Percentiles rank a stretch among this genome's conserved stretches.
Conservation (phyloP, 2,797 vertebrate genomes). For the Cacajao melanocephalus region DNA sequence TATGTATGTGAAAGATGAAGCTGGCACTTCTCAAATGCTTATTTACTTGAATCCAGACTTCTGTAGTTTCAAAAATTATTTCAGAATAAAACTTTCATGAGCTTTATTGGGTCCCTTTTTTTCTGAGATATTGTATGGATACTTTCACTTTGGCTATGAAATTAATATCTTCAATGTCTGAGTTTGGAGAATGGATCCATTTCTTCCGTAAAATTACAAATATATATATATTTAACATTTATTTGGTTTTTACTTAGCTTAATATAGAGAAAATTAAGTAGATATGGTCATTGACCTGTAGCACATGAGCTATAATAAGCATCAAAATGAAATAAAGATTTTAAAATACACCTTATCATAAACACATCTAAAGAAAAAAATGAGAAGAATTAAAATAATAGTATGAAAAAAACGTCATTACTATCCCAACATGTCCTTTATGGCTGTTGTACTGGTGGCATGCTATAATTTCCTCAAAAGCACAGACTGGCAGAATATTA, state of each 20-base stretch:
- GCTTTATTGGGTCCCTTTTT: not conserved
- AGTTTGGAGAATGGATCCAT: not conserved
- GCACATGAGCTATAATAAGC: constrained; percentile 1
- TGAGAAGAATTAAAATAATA: not conserved
- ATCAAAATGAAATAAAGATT: constrained; percentile 28
- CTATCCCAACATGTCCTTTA: not conserved
- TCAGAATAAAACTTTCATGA: not conserved
- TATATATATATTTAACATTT: not conserved
- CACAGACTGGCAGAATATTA: not conserved
- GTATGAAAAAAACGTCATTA: not conserved
- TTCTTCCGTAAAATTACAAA: constrained; percentile 45
- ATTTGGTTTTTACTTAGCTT: constrained; percentile 36
- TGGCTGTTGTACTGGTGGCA: not conserved
- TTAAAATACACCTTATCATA: constrained; percentile 14
- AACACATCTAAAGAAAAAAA: constrained; percentile 10
- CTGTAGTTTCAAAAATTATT: not conserved
- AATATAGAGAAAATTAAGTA: constrained; percentile 56
- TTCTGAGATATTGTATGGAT: not conserved
- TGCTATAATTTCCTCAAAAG: not conserved
- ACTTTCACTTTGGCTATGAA: constrained; percentile 6
- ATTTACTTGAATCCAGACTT: not conserved
- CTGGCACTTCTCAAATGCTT: not conserved
- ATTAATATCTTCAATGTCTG: constrained; percentile 11
- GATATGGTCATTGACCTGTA: not conserved
- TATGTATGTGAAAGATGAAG: not conserved